Evolutionary conservation across 1,140 invertebrate species (phyloP).

Genomic region (Halictus rubicundus): DNA sequence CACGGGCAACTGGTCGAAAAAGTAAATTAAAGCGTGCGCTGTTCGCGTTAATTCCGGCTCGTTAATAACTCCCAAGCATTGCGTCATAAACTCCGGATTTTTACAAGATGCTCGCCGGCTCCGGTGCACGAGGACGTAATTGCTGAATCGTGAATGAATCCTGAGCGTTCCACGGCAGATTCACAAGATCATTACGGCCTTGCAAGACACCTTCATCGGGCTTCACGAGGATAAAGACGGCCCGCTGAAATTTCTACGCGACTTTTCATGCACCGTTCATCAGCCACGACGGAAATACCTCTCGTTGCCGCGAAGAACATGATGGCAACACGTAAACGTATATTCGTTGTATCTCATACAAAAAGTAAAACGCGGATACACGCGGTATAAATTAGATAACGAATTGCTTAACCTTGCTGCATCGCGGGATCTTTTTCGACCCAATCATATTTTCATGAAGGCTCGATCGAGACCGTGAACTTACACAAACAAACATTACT

Average conservation of each 20-base stretch:
- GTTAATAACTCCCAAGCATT: slow-evolving; percentile 16
- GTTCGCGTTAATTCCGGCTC: slow-evolving; percentile 13
- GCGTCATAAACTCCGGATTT: slow-evolving; percentile 14
- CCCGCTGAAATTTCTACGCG: slow-evolving; percentile 8
- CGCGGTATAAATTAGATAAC: neutral
- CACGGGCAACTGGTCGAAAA: neutral
- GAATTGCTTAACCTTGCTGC: too few species aligned
- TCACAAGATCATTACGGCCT: slow-evolving; percentile 43
- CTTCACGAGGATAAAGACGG: slow-evolving; percentile 7
- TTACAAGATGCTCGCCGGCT: neutral
- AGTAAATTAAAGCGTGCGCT: neutral
- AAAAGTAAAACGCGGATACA: neutral
- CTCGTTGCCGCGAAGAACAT: slow-evolving; percentile 43
- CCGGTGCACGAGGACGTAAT: slow-evolving; percentile 7
- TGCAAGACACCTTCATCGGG: slow-evolving; percentile 38
- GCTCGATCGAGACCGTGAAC: too few species aligned
- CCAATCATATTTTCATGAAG: too few species aligned
- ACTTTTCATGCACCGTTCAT: slow-evolving; percentile 11
- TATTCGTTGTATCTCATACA: neutral
- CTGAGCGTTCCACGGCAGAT: slow-evolving; percentile 25
- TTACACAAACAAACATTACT: too few species aligned
- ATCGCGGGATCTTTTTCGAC: too few species aligned
- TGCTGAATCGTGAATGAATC: slow-evolving; percentile 35
- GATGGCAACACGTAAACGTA: neutral
- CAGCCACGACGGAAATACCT: slow-evolving; percentile 31